Percentiles rank a stretch among this genome's conserved stretches.
Evolutionary conservation across 2,797 vertebrate species (phyloP).

Genomic region (Pitangus sulphuratus): DNA sequence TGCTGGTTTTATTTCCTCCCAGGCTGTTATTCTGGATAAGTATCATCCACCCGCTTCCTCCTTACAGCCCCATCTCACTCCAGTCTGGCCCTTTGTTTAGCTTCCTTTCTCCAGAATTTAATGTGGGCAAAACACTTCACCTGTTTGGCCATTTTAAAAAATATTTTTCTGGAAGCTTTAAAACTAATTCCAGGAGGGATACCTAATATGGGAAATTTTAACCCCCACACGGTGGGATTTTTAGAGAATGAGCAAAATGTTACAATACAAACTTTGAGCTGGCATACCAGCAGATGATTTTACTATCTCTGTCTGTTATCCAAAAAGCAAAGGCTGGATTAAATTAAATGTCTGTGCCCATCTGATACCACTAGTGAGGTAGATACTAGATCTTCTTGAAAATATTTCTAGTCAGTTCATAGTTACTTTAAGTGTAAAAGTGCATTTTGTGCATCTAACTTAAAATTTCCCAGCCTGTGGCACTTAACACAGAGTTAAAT

Average conservation of each 20-base stretch:
- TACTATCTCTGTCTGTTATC: neutral
- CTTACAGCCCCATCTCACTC: neutral
- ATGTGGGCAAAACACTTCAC: neutral
- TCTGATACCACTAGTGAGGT: neutral
- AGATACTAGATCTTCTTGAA: neutral
- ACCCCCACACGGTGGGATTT: neutral
- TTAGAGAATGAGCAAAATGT: neutral
- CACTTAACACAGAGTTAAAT: neutral
- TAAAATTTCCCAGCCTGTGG: neutral
- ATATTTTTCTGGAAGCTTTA: neutral
- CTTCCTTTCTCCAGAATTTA: slow-evolving; percentile 36
- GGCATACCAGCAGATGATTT: neutral
- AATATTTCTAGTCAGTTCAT: no score
- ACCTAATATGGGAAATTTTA: neutral
- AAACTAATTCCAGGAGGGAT: neutral
- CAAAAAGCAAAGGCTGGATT: neutral
- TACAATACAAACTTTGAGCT: neutral
- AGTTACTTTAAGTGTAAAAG: neutral
- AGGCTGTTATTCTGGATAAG: neutral
- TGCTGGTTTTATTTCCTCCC: neutral
- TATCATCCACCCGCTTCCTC: neutral
- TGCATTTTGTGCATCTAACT: neutral
- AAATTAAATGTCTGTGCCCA: neutral
- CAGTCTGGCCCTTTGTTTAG: neutral
- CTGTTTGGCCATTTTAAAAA: neutral